phyloP scores from a whole-genome alignment of 2,113 vertebrate species.

The Ptychochromis oligacanthus region DNA sequence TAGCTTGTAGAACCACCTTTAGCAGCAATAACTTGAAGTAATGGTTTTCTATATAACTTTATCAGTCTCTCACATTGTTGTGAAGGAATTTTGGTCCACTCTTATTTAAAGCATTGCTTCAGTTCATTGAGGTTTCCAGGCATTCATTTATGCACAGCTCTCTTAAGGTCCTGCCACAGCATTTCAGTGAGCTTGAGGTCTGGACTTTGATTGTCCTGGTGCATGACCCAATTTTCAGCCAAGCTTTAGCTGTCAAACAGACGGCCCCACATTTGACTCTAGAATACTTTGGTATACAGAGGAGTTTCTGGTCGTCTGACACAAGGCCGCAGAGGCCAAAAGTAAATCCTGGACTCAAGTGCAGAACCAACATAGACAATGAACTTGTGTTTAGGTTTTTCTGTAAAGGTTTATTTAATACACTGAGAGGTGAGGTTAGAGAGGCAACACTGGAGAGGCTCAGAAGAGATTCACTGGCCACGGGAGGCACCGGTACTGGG shows the following conservation, averaged over 20 bases:
- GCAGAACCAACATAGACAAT: too few relatives aligned
- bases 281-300: neutral
- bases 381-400: too few relatives aligned
- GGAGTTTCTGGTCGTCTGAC: neutral
- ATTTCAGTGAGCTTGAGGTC: neutral
- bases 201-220: neutral
- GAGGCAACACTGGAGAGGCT: too few relatives aligned
- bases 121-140: neutral
- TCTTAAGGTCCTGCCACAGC: too few relatives aligned
- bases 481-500: too few relatives aligned
- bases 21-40: neutral
- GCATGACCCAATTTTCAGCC: neutral
- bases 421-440: too few relatives aligned
- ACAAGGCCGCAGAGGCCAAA: too few relatives aligned
- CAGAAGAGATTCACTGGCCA: too few relatives aligned
- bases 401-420: too few relatives aligned
- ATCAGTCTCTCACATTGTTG: constrained; percentile 1
- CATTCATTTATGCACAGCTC: too few relatives aligned
- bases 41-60: neutral
- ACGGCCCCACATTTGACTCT: neutral
- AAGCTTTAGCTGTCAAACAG: neutral
- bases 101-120: neutral
- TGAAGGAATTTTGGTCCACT: neutral
- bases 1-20: neutral
- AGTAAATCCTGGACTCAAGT: too few relatives aligned